These are phyloP conservation scores for Menidia beryllina DNA, from an alignment of 2,113 vertebrate genomes.

Conservation along the genomic window DNA sequence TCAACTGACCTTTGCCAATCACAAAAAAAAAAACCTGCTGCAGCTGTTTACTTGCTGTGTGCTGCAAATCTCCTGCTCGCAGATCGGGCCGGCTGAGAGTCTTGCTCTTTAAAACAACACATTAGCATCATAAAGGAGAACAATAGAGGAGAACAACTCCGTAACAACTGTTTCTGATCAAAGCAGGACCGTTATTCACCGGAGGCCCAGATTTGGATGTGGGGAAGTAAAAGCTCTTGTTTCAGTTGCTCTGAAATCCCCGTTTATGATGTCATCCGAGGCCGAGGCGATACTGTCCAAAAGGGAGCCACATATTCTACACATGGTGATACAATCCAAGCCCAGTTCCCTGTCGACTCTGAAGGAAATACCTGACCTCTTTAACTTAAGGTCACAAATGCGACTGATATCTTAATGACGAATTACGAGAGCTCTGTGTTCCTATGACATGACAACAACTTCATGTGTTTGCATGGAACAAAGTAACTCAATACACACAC, in stretches of 20 bases:
- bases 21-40: background rate
- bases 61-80: background rate
- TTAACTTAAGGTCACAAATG: constrained; percentile 38
- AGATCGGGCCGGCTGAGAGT: background rate
- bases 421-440: constrained; percentile 51
- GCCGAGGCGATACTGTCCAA: constrained; percentile 1
- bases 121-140: background rate
- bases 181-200: constrained; percentile 4
- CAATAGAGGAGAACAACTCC: background rate
- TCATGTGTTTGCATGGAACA: constrained; percentile 43
- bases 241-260: constrained; percentile 28
- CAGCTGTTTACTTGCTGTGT: background rate
- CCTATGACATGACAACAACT: constrained; percentile 61
- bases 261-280: constrained; percentile 27
- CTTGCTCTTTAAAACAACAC: background rate
- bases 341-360: background rate
- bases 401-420: constrained; percentile 45
- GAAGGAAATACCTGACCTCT: constrained; percentile 36
- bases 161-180: constrained; percentile 14
- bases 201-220: constrained; percentile 10
- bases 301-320: background rate
- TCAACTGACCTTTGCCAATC: background rate
- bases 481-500: constrained; percentile 32
- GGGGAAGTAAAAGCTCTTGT: constrained; percentile 18
- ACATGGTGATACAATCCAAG: background rate